Percentiles rank a stretch among this genome's conserved stretches.
Evolutionary conservation across 2,797 vertebrate genomes (phyloP).

Genomic region (Percopsis omiscomaycus): DNA sequence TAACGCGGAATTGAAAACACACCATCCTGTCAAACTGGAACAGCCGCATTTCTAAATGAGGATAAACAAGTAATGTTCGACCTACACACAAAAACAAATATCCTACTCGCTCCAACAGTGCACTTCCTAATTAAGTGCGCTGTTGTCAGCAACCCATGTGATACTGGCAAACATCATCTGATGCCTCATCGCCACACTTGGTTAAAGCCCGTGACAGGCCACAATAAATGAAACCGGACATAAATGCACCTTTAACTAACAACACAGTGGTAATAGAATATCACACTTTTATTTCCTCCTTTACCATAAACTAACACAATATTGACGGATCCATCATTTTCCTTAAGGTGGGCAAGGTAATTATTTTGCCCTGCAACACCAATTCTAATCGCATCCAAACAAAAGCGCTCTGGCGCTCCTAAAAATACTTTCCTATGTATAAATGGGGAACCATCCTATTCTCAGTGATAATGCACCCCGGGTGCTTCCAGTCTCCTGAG

Average conservation of each 20-base stretch:
- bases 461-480: constrained; percentile 41
- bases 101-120: too few species aligned
- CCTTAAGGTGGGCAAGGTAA: constrained; percentile 25
- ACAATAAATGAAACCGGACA: too few species aligned
- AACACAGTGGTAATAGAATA: too few species aligned
- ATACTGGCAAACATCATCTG: constrained; percentile 51
- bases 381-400: constrained; percentile 59
- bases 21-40: constrained; percentile 52
- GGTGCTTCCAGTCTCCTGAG: constrained; percentile 47
- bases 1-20: too few species aligned
- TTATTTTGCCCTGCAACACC: constrained; percentile 43
- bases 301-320: too few species aligned
- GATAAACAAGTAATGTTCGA: constrained; percentile 15
- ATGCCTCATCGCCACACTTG: constrained; percentile 17
- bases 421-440: constrained; percentile 59
- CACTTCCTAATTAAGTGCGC: too few species aligned
- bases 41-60: constrained; percentile 9
- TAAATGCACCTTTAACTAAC: too few species aligned
- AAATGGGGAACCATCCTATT: constrained; percentile 53
- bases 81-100: constrained; percentile 36
- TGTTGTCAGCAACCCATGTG: constrained; percentile 25
- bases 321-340: too few species aligned
- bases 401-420: constrained; percentile 43
- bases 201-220: too few species aligned
- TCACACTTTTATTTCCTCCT: too few species aligned